Conservation (phyloP, 2,797 vertebrate genomes). For the Cossypha heuglini region DNA sequence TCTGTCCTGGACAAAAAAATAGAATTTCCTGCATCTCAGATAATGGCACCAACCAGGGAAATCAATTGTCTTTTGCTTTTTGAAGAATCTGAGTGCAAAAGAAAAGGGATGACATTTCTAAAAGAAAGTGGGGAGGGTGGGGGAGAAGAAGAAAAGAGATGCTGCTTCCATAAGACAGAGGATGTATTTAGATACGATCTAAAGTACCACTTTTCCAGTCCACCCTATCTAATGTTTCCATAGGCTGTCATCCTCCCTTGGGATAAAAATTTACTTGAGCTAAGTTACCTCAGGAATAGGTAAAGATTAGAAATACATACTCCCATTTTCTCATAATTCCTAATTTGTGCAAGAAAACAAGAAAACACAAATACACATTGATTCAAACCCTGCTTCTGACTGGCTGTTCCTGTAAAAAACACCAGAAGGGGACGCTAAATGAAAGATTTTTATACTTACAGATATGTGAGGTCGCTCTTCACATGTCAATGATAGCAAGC, state of each 20-base stretch:
- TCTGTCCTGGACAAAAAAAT: not conserved
- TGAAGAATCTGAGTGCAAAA: not conserved
- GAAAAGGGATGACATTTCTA: not conserved
- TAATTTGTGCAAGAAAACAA: not conserved
- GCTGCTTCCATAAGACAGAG: not conserved
- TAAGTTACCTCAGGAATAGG: not conserved
- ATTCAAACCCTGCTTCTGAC: not conserved
- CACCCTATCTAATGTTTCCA: not conserved
- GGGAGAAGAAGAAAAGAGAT: not conserved
- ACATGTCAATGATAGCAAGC: not conserved
- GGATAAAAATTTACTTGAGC: not conserved
- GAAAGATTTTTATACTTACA: not conserved
- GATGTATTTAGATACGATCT: not conserved
- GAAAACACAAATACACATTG: not conserved
- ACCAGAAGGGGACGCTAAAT: constrained; percentile 1
- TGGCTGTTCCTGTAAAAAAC: not conserved
- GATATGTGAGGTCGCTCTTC: not conserved
- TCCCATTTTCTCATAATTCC: not conserved
- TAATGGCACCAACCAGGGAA: not conserved
- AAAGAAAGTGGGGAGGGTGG: not conserved
- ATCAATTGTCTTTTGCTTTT: not conserved
- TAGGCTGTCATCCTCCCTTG: not conserved
- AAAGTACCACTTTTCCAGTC: not conserved
- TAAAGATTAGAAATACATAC: not conserved
- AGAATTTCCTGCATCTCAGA: not conserved